Evolutionary conservation across 2,113 vertebrate genomes (phyloP).

Genomic region (Scalopus aquaticus): DNA sequence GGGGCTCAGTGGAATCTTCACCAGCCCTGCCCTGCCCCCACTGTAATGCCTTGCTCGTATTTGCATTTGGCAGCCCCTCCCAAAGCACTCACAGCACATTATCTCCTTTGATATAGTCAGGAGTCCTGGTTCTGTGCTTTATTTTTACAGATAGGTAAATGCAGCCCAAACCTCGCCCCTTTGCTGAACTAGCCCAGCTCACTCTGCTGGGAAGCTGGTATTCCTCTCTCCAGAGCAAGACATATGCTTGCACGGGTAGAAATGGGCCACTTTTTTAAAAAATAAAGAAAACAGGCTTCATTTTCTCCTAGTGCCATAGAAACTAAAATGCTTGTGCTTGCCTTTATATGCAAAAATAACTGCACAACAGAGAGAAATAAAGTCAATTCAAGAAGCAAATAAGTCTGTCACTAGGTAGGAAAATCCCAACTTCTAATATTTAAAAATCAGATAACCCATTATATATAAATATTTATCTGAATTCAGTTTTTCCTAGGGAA

Average conservation of each 20-base stretch:
- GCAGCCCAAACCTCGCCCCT: background rate
- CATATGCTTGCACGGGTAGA: background rate
- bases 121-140: conserved; percentile 27
- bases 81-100: background rate
- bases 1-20: background rate
- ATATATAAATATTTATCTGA: background rate
- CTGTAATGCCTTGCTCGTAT: background rate
- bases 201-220: background rate
- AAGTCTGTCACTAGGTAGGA: background rate
- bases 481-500: background rate
- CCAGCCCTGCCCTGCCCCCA: too few species aligned
- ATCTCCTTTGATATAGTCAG: background rate
- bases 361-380: background rate
- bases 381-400: background rate
- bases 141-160: conserved; percentile 12
- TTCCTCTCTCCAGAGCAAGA: background rate
- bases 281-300: background rate
- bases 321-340: conserved; percentile 4
- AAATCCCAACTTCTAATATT: background rate
- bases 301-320: conserved; percentile 9
- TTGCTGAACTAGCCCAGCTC: background rate
- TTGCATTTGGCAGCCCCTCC: background rate
- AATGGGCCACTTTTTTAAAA: background rate
- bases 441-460: background rate
- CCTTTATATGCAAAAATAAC: conserved; percentile 34